A percentile compares a stretch with the other conserved stretches of the same genome.
phyloP scores from a whole-genome alignment of 2,113 vertebrate genomes.

The Aramus guarauna region DNA sequence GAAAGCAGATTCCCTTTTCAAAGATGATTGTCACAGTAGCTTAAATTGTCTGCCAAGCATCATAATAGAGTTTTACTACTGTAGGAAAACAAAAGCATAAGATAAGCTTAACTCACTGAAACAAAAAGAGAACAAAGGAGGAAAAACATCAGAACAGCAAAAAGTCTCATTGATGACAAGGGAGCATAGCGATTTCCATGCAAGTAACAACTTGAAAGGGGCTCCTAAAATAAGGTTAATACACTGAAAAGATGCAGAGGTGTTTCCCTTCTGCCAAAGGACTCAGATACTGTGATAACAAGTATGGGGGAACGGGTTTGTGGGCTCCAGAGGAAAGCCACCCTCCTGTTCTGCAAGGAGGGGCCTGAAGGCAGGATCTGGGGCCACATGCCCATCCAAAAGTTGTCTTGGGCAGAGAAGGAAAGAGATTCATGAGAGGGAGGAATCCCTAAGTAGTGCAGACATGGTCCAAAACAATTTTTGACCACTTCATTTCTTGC shows the following conservation, averaged over 20 bases:
- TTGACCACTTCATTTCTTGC: background rate
- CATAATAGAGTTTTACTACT: slow-evolving; percentile 65
- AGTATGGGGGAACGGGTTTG: background rate
- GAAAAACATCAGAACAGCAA: background rate
- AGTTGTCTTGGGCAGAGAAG: background rate
- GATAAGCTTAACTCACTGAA: slow-evolving; percentile 64
- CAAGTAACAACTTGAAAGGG: slow-evolving; percentile 10
- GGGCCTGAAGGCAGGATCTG: background rate
- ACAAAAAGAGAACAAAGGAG: slow-evolving; percentile 41
- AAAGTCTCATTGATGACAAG: slow-evolving; percentile 3
- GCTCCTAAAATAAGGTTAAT: slow-evolving; percentile 32
- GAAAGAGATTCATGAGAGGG: background rate
- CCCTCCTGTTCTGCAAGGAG: background rate
- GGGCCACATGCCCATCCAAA: background rate
- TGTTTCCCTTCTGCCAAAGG: background rate
- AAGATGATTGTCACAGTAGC: slow-evolving; percentile 64
- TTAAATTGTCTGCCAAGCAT: slow-evolving; percentile 69
- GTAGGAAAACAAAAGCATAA: slow-evolving; percentile 70
- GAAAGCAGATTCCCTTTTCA: slow-evolving; percentile 61
- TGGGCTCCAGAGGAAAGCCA: background rate
- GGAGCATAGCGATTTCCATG: slow-evolving; percentile 28
- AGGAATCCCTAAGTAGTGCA: background rate
- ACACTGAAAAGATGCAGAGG: background rate
- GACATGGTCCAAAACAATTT: background rate
- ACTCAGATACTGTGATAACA: background rate